phyloP scores from a whole-genome alignment of 2,888 invertebrate species.

The Leptopilina myrica region DNA sequence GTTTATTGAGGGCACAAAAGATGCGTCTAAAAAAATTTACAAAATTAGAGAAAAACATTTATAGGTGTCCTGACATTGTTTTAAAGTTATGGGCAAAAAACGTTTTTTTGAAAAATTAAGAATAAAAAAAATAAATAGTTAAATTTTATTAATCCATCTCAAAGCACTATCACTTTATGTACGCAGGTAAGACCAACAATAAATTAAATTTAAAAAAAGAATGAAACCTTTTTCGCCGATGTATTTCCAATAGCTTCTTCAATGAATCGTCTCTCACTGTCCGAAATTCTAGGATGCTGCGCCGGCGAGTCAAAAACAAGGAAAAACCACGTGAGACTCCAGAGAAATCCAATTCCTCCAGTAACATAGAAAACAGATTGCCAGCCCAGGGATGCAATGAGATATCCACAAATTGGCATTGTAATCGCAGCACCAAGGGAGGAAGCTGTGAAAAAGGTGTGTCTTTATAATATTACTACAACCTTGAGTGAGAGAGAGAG shows the following conservation, averaged over 20 bases:
- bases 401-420: conserved; percentile 90
- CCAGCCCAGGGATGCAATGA: conserved; percentile 91
- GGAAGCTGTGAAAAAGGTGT: conserved; percentile 81
- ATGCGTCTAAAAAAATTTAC: too few relatives aligned
- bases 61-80: too few relatives aligned
- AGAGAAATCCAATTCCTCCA: conserved; percentile 84
- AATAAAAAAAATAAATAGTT: too few relatives aligned
- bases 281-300: conserved; percentile 88
- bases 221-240: conserved; percentile 76
- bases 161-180: too few relatives aligned
- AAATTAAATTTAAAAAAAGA: not conserved
- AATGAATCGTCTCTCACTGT: conserved; percentile 84
- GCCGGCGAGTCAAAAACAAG: conserved; percentile 89
- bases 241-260: conserved; percentile 85
- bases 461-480: conserved; percentile 8
- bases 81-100: too few relatives aligned
- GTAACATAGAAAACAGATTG: conserved; percentile 93
- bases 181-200: too few relatives aligned
- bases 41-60: too few relatives aligned
- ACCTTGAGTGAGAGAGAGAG: not conserved
- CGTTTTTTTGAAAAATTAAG: too few relatives aligned
- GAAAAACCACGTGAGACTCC: conserved; percentile 90
- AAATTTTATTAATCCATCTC: too few relatives aligned
- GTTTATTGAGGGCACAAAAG: too few relatives aligned
- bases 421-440: conserved; percentile 94